A percentile compares a stretch with the other conserved stretches of the same genome.
Conservation (phyloP, 2,113 vertebrate genomes). For the Rhea americana region DNA sequence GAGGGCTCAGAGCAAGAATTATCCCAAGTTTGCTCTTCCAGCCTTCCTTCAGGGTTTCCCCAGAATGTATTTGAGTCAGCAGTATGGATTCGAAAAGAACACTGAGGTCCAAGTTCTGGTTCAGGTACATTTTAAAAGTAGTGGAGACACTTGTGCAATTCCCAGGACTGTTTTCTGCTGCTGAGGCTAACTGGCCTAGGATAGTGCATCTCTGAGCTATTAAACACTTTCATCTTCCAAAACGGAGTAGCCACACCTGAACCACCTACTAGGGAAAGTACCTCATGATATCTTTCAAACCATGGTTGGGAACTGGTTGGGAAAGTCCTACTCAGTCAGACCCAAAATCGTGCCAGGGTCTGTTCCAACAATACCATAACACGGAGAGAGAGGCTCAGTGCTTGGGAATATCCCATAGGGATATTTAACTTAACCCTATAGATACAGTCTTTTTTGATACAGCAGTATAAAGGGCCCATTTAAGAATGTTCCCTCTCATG, state of each 20-base stretch:
- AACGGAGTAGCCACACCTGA: background rate
- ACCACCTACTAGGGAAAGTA: background rate
- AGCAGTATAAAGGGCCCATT: background rate
- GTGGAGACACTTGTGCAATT: background rate
- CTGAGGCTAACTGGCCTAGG: background rate
- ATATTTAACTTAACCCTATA: background rate
- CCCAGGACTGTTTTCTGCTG: background rate
- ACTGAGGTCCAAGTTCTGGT: background rate
- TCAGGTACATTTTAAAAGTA: background rate
- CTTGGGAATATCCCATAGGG: no score
- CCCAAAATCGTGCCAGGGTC: background rate
- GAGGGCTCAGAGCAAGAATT: background rate
- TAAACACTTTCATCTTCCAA: background rate
- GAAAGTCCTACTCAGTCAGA: background rate
- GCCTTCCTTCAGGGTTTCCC: background rate
- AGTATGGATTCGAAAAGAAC: background rate
- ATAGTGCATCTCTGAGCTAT: background rate
- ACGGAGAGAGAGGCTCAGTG: background rate
- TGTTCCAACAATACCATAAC: background rate
- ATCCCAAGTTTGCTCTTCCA: background rate
- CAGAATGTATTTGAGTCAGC: background rate
- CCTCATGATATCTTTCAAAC: background rate
- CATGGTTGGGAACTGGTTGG: background rate
- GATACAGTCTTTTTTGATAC: background rate
- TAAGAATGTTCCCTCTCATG: background rate